These are phyloP conservation scores for Catalaphyllia jardinei DNA, from an alignment of 64 coral and sea anemone genomes.

Conservation along the genomic window DNA sequence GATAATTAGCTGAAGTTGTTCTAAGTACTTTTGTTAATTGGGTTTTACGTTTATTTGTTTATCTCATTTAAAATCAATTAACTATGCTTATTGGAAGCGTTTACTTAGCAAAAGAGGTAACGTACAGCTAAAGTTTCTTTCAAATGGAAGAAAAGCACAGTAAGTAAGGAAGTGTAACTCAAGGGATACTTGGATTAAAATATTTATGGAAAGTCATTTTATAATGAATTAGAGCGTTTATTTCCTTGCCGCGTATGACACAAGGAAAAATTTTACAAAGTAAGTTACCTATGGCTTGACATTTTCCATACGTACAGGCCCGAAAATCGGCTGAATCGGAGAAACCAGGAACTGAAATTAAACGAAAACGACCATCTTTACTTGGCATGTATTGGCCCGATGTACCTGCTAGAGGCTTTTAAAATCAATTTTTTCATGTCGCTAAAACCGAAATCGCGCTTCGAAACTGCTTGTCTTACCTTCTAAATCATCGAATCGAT, in stretches of 20 bases:
- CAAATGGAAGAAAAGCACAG: neutral
- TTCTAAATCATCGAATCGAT: conserved; percentile 64
- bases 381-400: neutral
- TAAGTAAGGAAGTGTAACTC: conserved; percentile 31
- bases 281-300: conserved; percentile 81
- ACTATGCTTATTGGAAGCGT: neutral
- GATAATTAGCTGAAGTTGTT: conserved; percentile 8
- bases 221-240: neutral
- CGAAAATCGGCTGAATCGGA: conserved; percentile 77
- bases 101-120: too few species aligned
- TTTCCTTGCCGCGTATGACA: neutral
- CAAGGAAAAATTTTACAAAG: neutral
- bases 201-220: conserved; percentile 47
- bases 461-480: conserved; percentile 40
- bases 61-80: conserved; percentile 10
- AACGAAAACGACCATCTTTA: conserved; percentile 22
- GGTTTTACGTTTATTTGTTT: neutral
- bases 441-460: neutral
- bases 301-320: conserved; percentile 82
- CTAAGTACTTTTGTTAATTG: neutral
- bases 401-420: conserved; percentile 55
- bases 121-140: neutral
- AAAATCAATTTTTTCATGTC: neutral
- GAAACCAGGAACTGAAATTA: conserved; percentile 74
- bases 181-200: conserved; percentile 37